Evolutionary conservation across 2,888 invertebrate species (phyloP).

Genomic region (Rhagophthalmus giganteus): DNA sequence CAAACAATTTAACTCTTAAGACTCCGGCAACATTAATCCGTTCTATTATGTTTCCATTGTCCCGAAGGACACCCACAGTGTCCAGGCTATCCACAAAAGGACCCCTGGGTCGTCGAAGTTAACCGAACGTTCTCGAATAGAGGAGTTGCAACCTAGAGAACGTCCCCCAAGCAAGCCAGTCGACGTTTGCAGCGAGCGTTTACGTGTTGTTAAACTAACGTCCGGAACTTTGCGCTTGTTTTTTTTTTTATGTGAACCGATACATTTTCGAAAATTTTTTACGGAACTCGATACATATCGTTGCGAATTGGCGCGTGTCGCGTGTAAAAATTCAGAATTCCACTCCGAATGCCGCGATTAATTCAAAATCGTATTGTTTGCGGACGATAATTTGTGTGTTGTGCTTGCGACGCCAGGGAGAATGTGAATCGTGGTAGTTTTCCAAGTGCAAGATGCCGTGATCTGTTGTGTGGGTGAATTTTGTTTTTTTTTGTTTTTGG

Average conservation of each 20-base stretch:
- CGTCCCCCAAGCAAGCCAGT: slow-evolving; percentile 29
- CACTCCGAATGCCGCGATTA: neutral
- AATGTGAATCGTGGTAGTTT: slow-evolving; percentile 19
- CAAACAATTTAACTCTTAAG: slow-evolving; percentile 10
- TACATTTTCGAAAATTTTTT: slow-evolving; percentile 6
- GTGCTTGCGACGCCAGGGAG: slow-evolving; percentile 13
- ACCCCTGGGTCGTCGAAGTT: slow-evolving; percentile 25
- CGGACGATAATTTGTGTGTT: slow-evolving; percentile 4
- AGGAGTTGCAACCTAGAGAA: slow-evolving; percentile 18
- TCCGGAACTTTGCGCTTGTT: slow-evolving; percentile 10
- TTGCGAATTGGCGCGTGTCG: neutral
- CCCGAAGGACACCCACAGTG: slow-evolving; percentile 28
- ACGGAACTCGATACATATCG: slow-evolving; percentile 7
- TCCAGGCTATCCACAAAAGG: slow-evolving; percentile 24
- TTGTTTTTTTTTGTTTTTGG: slow-evolving; percentile 3
- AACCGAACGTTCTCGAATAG: slow-evolving; percentile 19
- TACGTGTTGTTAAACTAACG: slow-evolving; percentile 5
- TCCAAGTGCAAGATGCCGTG: slow-evolving; percentile 20
- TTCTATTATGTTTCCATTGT: slow-evolving; percentile 23
- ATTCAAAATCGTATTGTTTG: slow-evolving; percentile 10
- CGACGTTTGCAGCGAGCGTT: slow-evolving; percentile 23
- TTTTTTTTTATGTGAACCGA: slow-evolving; percentile 6
- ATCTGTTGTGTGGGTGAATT: slow-evolving; percentile 9
- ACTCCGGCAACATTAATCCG: slow-evolving; percentile 16
- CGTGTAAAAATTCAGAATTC: neutral